phyloP scores from a whole-genome alignment of 2,797 vertebrate species.

The Liparis tanakae region DNA sequence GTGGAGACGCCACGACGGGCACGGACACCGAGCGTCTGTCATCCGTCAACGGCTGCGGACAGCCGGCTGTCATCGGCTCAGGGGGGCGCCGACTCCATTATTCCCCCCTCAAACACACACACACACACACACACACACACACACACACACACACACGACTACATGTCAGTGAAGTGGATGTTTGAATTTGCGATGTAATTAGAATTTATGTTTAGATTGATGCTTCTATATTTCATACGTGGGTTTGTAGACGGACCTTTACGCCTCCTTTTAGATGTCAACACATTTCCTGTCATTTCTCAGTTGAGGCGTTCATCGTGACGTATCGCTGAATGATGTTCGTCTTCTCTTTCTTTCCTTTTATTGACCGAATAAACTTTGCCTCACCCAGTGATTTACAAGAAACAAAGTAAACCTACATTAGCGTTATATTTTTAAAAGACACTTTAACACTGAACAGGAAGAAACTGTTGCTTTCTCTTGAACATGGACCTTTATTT shows the following conservation, averaged over 20 bases:
- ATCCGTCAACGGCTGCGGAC: conserved; percentile 67
- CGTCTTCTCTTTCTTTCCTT: background rate
- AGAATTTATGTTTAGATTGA: conserved; percentile 35
- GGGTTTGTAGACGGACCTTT: background rate
- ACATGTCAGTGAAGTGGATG: conserved; percentile 33
- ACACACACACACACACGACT: background rate
- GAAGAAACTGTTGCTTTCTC: background rate
- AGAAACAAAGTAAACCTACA: background rate
- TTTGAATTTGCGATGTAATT: conserved; percentile 80
- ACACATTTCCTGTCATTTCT: background rate
- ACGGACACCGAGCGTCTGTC: conserved; percentile 63
- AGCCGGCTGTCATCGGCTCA: conserved; percentile 68
- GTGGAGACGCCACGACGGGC: conserved; percentile 57
- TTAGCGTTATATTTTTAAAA: background rate
- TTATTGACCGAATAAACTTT: background rate
- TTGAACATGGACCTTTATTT: background rate
- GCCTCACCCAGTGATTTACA: too few relatives aligned
- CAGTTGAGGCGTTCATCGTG: background rate
- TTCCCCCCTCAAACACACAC: conserved; percentile 31
- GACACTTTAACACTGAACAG: background rate
- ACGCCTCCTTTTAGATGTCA: background rate
- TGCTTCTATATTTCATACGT: background rate
- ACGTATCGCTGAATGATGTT: background rate
- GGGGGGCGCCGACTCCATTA: conserved; percentile 64
- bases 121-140: background rate